These are phyloP conservation scores for Chrysoperla carnea DNA, from an alignment of 1,140 invertebrate species.

Conservation along the genomic window DNA sequence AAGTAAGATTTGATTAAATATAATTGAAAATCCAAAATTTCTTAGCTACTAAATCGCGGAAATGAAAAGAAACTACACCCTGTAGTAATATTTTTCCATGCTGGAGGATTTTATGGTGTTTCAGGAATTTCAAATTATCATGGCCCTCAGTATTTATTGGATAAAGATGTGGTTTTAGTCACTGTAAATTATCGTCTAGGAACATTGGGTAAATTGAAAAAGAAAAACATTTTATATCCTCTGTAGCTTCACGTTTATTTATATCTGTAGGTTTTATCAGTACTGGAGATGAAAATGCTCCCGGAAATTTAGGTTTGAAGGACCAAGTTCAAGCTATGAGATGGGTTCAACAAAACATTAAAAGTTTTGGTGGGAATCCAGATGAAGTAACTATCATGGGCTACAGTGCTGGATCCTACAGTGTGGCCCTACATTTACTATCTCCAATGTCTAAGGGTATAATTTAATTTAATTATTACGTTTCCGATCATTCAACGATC, in stretches of 20 bases:
- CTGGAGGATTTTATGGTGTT: constrained; percentile 19
- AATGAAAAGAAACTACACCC: constrained; percentile 8
- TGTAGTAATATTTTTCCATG: constrained; percentile 31
- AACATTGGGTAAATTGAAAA: constrained; percentile 21
- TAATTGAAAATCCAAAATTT: constrained; percentile 4
- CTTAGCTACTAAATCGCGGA: constrained; percentile 12
- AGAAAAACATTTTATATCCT: background rate
- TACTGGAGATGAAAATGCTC: constrained; percentile 37
- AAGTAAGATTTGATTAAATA: constrained; percentile 18
- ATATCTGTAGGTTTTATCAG: constrained; percentile 21
- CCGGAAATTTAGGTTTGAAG: constrained; percentile 56
- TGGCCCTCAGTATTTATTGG: constrained; percentile 27
- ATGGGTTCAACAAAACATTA: constrained; percentile 58
- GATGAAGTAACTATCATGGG: constrained; percentile 47
- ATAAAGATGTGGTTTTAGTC: constrained; percentile 34
- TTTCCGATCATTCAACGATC: background rate
- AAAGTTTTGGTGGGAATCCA: constrained; percentile 55
- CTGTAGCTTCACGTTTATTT: background rate
- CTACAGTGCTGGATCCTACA: constrained; percentile 22
- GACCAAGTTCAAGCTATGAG: constrained; percentile 53
- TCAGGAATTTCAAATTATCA: constrained; percentile 12
- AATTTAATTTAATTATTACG: background rate
- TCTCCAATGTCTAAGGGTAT: constrained; percentile 45
- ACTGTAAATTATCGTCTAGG: constrained; percentile 37
- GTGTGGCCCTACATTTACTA: constrained; percentile 44